phyloP scores from a whole-genome alignment of 2,113 vertebrate genomes.

The Nibea albiflora region DNA sequence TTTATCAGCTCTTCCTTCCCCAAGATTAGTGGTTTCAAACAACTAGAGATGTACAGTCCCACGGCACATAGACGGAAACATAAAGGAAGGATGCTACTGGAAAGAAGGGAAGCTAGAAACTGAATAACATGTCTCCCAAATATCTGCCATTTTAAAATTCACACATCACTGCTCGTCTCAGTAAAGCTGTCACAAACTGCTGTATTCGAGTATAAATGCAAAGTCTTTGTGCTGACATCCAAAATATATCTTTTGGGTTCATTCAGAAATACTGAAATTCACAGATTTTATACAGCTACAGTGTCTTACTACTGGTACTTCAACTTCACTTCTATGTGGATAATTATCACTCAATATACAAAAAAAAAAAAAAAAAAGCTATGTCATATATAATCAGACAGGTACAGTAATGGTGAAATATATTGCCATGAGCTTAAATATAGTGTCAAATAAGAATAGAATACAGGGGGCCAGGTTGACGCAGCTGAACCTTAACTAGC shows the following conservation, averaged over 20 bases:
- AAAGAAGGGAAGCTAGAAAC: neutral
- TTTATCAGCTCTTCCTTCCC: slow-evolving; percentile 33
- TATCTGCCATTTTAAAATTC: neutral
- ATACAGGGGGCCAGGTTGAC: too few species aligned
- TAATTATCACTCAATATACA: neutral
- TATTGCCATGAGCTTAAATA: too few species aligned
- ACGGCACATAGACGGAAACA: neutral
- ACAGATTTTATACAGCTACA: neutral
- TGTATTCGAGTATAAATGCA: neutral
- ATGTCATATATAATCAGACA: too few species aligned
- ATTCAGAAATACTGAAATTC: neutral
- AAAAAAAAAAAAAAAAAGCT: neutral
- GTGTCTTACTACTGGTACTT: neutral
- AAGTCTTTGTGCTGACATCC: neutral
- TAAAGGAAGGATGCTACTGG: neutral
- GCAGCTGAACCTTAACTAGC: too few species aligned
- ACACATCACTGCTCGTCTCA: neutral
- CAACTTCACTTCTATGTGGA: neutral
- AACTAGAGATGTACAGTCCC: slow-evolving; percentile 21
- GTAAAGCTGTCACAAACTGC: neutral
- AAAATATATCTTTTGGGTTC: neutral
- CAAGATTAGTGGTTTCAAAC: slow-evolving; percentile 39
- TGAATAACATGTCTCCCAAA: neutral
- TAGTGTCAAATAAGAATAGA: too few species aligned
- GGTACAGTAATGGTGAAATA: too few species aligned